Conservation (phyloP, 2,797 vertebrate genomes). For the Malurus splendens region DNA sequence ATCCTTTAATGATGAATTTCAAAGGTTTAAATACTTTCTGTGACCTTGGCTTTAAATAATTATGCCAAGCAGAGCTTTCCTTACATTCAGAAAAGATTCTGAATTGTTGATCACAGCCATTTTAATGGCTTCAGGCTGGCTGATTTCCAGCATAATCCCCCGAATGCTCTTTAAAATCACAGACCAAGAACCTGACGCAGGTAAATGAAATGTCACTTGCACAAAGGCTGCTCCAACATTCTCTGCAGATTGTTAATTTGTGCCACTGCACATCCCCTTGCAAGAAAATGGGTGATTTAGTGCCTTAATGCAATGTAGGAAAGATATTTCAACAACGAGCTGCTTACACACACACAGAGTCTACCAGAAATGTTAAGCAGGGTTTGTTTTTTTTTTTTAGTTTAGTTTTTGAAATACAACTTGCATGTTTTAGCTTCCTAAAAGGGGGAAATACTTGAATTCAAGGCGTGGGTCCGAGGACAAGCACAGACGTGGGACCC, state of each 20-base stretch:
- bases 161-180: conserved; percentile 65
- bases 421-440: not conserved
- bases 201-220: conserved; percentile 66
- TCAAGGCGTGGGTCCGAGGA: not conserved
- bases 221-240: conserved; percentile 53
- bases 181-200: conserved; percentile 59
- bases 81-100: conserved; percentile 74
- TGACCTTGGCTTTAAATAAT: conserved; percentile 77
- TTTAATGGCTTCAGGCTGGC: conserved; percentile 71
- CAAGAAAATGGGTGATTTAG: conserved; percentile 33
- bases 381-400: not conserved
- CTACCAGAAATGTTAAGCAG: not conserved
- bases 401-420: not conserved
- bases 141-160: conserved; percentile 71
- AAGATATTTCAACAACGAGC: conserved; percentile 39
- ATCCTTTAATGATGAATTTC: conserved; percentile 79
- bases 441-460: not conserved
- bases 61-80: conserved; percentile 69
- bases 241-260: conserved; percentile 19
- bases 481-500: not conserved
- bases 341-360: conserved; percentile 3
- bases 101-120: conserved; percentile 73
- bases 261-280: conserved; percentile 27
- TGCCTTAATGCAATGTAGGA: not conserved
- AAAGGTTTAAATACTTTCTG: conserved; percentile 75